Percentiles rank a stretch among this genome's conserved stretches.
Conservation (phyloP, 2,888 invertebrate genomes). For the Opisthograptis luteolata region DNA sequence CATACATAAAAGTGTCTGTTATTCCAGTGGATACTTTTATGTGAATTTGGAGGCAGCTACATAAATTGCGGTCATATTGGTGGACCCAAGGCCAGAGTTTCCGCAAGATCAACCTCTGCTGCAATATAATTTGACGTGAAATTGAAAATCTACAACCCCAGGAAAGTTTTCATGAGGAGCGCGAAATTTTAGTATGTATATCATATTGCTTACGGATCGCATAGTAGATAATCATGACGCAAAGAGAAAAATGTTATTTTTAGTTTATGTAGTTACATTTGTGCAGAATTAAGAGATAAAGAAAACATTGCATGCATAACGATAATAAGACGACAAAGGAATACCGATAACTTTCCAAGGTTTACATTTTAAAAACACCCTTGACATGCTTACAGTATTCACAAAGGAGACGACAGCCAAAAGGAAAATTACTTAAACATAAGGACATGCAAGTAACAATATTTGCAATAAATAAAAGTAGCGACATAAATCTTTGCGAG, state of each 20-base stretch:
- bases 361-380: slow-evolving; percentile 21
- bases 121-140: slow-evolving; percentile 59
- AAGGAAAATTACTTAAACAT: slow-evolving; percentile 26
- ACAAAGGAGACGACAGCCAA: slow-evolving; percentile 9
- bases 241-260: slow-evolving; percentile 11
- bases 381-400: slow-evolving; percentile 32
- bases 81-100: slow-evolving; percentile 49
- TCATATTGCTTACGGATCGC: slow-evolving; percentile 33
- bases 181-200: slow-evolving; percentile 41
- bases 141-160: slow-evolving; percentile 46
- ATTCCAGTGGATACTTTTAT: slow-evolving; percentile 38
- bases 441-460: slow-evolving; percentile 23
- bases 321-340: neutral
- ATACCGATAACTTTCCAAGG: slow-evolving; percentile 20
- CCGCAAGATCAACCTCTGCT: slow-evolving; percentile 43
- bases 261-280: no score
- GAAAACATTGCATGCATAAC: no score
- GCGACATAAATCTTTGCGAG: slow-evolving; percentile 48
- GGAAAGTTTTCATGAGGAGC: slow-evolving; percentile 28
- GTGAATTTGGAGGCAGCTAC: slow-evolving; percentile 43
- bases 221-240: slow-evolving; percentile 2
- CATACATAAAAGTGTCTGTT: slow-evolving; percentile 51
- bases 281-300: no score
- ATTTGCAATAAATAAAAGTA: slow-evolving; percentile 37
- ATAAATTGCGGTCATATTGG: slow-evolving; percentile 53